phyloP scores from a whole-genome alignment of 1,140 invertebrate genomes.

The Oryctes rhinoceros region DNA sequence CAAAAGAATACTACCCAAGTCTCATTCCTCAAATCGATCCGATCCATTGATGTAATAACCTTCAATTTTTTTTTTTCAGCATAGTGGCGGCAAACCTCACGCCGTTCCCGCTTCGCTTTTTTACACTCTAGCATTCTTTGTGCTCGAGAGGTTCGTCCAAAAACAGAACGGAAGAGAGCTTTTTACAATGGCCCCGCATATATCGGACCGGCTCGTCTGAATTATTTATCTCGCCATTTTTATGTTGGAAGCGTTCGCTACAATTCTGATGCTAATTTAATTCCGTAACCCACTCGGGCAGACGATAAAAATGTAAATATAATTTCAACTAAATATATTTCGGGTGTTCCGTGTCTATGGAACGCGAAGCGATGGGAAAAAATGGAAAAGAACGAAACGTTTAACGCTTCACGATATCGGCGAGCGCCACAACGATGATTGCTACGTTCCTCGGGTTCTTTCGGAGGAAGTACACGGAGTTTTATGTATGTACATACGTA shows the following conservation, averaged over 20 bases:
- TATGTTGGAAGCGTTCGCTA: slow-evolving; percentile 29
- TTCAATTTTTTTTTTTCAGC: too few species aligned
- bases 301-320: slow-evolving; percentile 37
- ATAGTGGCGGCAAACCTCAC: too few species aligned
- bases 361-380: not conserved
- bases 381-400: not conserved
- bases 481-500: too few species aligned
- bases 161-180: not conserved
- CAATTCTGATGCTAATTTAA: slow-evolving; percentile 37
- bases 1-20: too few species aligned
- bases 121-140: too few species aligned
- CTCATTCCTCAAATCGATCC: too few species aligned
- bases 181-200: not conserved
- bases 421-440: not conserved
- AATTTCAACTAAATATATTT: slow-evolving; percentile 36
- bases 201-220: slow-evolving; percentile 15
- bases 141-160: not conserved
- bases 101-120: too few species aligned
- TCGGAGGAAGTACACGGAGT: too few species aligned
- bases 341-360: not conserved
- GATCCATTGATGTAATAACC: too few species aligned
- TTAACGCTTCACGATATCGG: not conserved
- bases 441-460: too few species aligned
- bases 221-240: slow-evolving; percentile 35
- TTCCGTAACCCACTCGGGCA: slow-evolving; percentile 19